Conservation (phyloP, 2,797 vertebrate species). For the Chelon labrosus region DNA sequence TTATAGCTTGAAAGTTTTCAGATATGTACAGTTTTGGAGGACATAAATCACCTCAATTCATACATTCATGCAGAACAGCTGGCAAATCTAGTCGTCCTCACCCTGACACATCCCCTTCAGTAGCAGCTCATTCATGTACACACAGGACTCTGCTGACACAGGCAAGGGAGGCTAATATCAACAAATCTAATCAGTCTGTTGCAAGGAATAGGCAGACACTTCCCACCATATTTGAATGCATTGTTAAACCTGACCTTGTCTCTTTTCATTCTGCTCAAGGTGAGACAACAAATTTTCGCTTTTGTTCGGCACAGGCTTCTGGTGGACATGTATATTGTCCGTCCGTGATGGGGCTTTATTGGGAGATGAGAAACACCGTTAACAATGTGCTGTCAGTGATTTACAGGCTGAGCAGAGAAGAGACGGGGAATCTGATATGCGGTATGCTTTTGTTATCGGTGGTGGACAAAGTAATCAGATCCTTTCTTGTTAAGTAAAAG, state of each 20-base stretch:
- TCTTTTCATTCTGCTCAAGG: slow-evolving; percentile 37
- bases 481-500: slow-evolving; percentile 1
- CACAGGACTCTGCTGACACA: slow-evolving; percentile 30
- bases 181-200: slow-evolving; percentile 63
- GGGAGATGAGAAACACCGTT: slow-evolving; percentile 52
- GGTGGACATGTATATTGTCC: slow-evolving; percentile 7
- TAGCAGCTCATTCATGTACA: slow-evolving; percentile 31
- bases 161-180: slow-evolving; percentile 47
- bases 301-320: slow-evolving; percentile 26
- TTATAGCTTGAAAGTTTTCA: slow-evolving; percentile 6
- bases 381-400: slow-evolving; percentile 39
- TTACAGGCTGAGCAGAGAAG: slow-evolving; percentile 29
- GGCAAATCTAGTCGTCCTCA: slow-evolving; percentile 19
- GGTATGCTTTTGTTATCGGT: slow-evolving; percentile 15
- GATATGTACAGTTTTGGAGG: background rate
- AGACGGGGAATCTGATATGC: slow-evolving; percentile 19
- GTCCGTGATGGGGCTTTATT: slow-evolving; percentile 42
- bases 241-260: slow-evolving; percentile 54
- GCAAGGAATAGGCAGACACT: slow-evolving; percentile 40
- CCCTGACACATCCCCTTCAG: slow-evolving; percentile 29
- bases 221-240: slow-evolving; percentile 56
- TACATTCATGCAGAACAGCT: slow-evolving; percentile 18
- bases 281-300: slow-evolving; percentile 52
- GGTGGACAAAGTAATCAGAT: background rate
- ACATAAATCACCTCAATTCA: slow-evolving; percentile 9